Base-by-base conservation (phyloP, 2,113 vertebrate species). In the Oenanthe melanoleuca region DNA sequence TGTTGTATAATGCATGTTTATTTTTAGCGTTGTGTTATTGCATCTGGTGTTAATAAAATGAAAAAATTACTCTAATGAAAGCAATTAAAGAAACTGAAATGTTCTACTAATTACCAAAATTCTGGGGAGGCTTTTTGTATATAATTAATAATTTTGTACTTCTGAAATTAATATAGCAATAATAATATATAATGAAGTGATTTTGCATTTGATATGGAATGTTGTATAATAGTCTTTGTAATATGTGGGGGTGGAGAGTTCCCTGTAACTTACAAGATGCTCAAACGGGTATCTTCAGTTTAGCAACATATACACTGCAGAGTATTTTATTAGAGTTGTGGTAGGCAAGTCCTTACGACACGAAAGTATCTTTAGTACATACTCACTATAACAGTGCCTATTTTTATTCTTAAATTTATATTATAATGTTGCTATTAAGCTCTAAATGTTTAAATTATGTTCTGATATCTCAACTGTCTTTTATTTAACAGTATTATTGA, bases 1-100 rank as follows among this genome's bases (percentile, higher is more conserved):
- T 94, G 88, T 97, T 97, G 96, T 98, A 95, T 94, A 97, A 96
- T 98, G 98, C 98, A 98, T 98, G 98, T 96, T 97, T 98, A 96
- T 97, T 98, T 97, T 97, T 97, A 97, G 97, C 71, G 50, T 95
- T 96, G 91, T 98, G 95, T 97, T 97, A 92, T 60, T 97, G 97
- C 95, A 96, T 97, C 96, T 97, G 88, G 69, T 97, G 96, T 98
- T 97, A 98, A 98, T 98, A 98, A 98, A 97, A 97, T 95, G 92
- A 97, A 96, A 59, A 97, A 94, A 95, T 92, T 24, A 86, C 45
- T 96, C 74, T 97, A 87, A 96, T 69, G 94, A 79, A 95, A 96
- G 84, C 78, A 95, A 92, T 96, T 96, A 94, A 97, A 97, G 92
- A 60, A 91, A 90, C 72, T 70, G 85, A 92, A 93, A 94, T 91